Percentiles rank a stretch among this genome's conserved stretches.
These are phyloP conservation scores for Todiramphus chloris DNA, from an alignment of 2,113 vertebrate species.

Conservation along the genomic window DNA sequence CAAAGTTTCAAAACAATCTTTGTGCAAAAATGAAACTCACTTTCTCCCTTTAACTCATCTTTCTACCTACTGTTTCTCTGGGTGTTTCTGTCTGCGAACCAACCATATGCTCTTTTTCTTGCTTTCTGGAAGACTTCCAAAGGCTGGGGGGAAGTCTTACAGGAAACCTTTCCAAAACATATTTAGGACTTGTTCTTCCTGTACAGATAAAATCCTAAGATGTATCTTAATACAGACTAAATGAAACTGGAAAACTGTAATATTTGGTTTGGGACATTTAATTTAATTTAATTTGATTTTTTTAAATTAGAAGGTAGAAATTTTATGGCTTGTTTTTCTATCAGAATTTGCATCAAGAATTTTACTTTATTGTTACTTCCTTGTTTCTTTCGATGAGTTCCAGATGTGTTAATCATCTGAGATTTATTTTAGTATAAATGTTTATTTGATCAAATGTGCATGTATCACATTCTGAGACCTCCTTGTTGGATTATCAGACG, in stretches of 20 bases:
- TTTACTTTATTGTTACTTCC: neutral
- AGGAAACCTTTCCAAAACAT: conserved; percentile 53
- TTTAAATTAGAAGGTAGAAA: neutral
- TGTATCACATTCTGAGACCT: neutral
- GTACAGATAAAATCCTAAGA: conserved; percentile 2
- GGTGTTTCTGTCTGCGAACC: neutral
- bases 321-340: neutral
- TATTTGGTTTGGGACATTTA: neutral
- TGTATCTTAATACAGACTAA: neutral
- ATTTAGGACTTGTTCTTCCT: conserved; percentile 39
- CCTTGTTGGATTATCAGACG: neutral
- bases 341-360: neutral
- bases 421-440: neutral
- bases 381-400: neutral
- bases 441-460: neutral
- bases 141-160: conserved; percentile 7
- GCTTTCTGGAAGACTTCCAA: conserved; percentile 33
- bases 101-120: neutral
- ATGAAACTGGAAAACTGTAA: neutral
- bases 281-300: neutral
- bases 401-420: neutral
- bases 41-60: neutral
- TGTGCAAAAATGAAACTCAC: neutral
- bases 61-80: neutral
- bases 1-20: neutral